A percentile compares a stretch with the other conserved stretches of the same genome.
These are phyloP conservation scores for Aphidoletes aphidimyza DNA, from an alignment of 2,888 invertebrate species.

Conservation along the genomic window DNA sequence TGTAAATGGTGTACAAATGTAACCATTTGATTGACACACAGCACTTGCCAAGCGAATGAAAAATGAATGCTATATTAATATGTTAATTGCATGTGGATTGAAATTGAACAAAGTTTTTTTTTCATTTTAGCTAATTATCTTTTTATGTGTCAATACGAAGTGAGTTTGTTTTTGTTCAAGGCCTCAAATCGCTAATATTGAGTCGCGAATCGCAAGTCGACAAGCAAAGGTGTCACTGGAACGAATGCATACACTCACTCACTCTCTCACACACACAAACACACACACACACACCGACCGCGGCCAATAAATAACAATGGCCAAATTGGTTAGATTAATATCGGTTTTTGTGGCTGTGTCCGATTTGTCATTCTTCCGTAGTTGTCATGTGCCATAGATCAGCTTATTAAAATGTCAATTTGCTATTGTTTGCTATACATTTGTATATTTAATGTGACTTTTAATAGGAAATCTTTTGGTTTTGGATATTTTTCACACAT, in stretches of 20 bases:
- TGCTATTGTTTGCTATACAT: background rate
- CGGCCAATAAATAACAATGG: background rate
- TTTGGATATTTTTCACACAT: too few relatives aligned
- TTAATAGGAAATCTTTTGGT: background rate
- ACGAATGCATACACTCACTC: too few relatives aligned
- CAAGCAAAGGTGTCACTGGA: background rate
- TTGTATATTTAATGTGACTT: background rate
- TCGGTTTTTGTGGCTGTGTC: background rate
- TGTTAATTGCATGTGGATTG: background rate
- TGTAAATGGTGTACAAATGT: too few relatives aligned
- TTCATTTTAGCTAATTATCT: background rate
- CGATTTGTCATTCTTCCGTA: conserved; percentile 16
- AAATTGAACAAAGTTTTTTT: background rate
- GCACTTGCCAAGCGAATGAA: background rate
- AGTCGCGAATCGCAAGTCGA: too few relatives aligned
- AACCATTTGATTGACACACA: background rate
- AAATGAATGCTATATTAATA: background rate
- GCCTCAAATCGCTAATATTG: too few relatives aligned
- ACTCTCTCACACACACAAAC: too few relatives aligned
- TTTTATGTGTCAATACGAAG: background rate
- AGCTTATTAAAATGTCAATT: conserved; percentile 27
- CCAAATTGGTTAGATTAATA: conserved; percentile 1
- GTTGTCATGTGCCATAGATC: background rate
- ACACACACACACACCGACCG: background rate
- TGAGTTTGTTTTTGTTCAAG: background rate